phyloP scores from a whole-genome alignment of 2,113 vertebrate genomes.

The Anhinga rufa region DNA sequence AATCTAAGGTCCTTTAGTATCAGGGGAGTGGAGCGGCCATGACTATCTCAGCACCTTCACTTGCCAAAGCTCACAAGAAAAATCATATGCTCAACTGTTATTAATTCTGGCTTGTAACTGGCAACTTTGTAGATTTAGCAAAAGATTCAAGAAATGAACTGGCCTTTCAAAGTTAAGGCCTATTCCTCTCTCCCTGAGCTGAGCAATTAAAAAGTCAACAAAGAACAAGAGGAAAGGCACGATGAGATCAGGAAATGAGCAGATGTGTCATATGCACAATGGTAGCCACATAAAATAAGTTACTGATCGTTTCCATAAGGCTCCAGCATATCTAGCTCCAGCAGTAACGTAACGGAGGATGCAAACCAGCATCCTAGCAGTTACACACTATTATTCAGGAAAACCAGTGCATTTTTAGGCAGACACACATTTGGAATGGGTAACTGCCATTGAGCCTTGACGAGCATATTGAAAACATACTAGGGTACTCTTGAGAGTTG shows the following conservation, averaged over 20 bases:
- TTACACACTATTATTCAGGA: background rate
- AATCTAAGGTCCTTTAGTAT: background rate
- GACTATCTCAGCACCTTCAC: background rate
- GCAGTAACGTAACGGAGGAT: background rate
- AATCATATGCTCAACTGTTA: background rate
- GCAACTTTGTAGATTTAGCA: background rate
- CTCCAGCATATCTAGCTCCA: background rate
- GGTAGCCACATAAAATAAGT: background rate
- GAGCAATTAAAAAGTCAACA: background rate
- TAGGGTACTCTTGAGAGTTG: background rate
- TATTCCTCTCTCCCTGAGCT: background rate
- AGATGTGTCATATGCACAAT: background rate
- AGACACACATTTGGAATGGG: background rate
- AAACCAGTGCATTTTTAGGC: background rate
- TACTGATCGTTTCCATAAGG: background rate
- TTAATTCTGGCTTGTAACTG: background rate
- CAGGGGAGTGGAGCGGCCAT: background rate
- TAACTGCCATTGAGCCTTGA: background rate
- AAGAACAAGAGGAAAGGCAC: background rate
- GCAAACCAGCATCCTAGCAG: background rate
- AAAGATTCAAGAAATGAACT: background rate
- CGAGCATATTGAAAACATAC: slow-evolving; percentile 20
- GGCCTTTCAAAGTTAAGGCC: background rate
- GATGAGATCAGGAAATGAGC: background rate
- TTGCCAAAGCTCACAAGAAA: background rate